A percentile compares a stretch with the other conserved stretches of the same genome.
Evolutionary conservation across 2,888 invertebrate genomes (phyloP).

Genomic region (Sinodicranocentrus sp.): DNA sequence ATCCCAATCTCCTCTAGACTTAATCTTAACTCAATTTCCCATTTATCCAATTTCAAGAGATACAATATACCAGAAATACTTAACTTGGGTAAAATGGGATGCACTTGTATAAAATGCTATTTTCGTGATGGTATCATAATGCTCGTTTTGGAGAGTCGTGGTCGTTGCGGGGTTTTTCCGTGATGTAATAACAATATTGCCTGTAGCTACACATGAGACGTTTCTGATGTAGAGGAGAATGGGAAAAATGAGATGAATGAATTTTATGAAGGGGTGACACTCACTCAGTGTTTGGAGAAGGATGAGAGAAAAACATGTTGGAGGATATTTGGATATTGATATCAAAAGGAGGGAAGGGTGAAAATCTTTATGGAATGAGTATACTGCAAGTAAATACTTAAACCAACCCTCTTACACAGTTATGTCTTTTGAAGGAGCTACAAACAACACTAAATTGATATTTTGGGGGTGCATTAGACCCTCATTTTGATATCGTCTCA

Average conservation of each 20-base stretch:
- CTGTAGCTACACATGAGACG: no score
- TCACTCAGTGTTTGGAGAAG: background rate
- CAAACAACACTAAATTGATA: constrained; percentile 17
- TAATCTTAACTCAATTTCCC: constrained; percentile 14
- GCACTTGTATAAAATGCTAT: no score
- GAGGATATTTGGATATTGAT: background rate
- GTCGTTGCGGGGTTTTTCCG: no score
- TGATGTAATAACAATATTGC: constrained; percentile 20
- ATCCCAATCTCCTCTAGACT: constrained; percentile 30
- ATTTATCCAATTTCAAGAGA: background rate
- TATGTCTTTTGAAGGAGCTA: background rate
- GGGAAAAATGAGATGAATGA: background rate
- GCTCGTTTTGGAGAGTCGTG: no score
- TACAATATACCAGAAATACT: no score
- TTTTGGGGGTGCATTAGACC: background rate
- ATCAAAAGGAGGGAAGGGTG: constrained; percentile 17
- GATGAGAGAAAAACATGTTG: background rate
- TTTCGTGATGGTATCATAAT: no score
- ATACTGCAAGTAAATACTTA: no score
- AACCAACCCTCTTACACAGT: no score
- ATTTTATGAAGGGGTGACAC: background rate
- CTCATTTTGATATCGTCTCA: constrained; percentile 13
- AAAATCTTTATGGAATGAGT: background rate
- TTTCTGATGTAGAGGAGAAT: background rate
- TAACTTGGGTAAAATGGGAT: no score